Evolutionary conservation across 2,888 invertebrate species (phyloP), one percentile per base, ranked within the genome.

Genomic region (Dione vanillae): DNA sequence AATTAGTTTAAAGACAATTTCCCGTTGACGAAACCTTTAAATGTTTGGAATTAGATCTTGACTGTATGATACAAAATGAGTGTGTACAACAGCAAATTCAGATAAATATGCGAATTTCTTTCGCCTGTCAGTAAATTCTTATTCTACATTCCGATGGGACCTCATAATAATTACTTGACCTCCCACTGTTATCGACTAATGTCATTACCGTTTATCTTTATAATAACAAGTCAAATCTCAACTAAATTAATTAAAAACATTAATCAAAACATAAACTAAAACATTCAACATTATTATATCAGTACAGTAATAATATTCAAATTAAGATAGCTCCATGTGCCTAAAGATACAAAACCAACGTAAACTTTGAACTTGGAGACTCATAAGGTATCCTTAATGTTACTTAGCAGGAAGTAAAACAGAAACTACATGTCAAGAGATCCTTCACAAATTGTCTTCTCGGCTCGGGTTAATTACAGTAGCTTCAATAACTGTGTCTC

Each of bases 391-490:
- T 61, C 59, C 27, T 61, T 43, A 61, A 45, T 61, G 43, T 61
- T 27, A 41, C 43, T 61, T 43, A 61, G 43, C 43, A 45, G 43
- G 27, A 61, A 61, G 43, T 43, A 43, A 61, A 61, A 61, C 59
- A 61, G 59, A 61, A 61, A 61, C 59, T 61, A 61, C 43, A 27
- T 27, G 27, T 61, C 59, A 43, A 20, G 59, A 43, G 43, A 61
- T 45, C 59, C 59, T 43, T 61, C 43, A 45, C 59, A 61, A 61
- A 61, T 61, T 43, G 59, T 61, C 43, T 61, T 61, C 43, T 43
- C 59, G n/a, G 59, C 20, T 27, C 43, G 59, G 58, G 58, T 67
- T 67, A 67, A 59, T 67, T 49, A 58, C 58, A 47, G 49, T 47
- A 54, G 20, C 67, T 58, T 67, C 58, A 67, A 58, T 67, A 43